phyloP scores from a whole-genome alignment of 1,140 invertebrate species.

The Bicyclus anynana region DNA sequence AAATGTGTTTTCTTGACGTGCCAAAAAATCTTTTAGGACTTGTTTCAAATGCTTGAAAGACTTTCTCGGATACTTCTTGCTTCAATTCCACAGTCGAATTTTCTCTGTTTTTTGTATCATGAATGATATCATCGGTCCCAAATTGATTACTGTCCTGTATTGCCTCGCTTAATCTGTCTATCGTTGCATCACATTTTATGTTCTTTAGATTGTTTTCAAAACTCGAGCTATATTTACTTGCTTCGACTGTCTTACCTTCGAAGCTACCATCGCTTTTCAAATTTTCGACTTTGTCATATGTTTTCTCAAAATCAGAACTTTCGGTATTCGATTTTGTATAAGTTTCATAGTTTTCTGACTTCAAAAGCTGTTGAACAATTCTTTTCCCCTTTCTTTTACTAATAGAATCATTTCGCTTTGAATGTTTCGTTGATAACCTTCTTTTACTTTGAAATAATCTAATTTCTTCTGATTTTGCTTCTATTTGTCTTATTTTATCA shows the following conservation, averaged over 20 bases:
- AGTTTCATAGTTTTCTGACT: conserved; percentile 26
- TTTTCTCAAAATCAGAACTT: background rate
- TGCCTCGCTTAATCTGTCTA: conserved; percentile 8
- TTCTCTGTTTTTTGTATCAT: background rate
- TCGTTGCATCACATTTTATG: conserved; percentile 13
- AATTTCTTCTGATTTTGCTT: conserved; percentile 60
- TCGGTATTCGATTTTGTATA: conserved; percentile 5
- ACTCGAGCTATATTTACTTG: conserved; percentile 6
- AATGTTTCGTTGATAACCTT: conserved; percentile 48
- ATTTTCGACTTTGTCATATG: conserved; percentile 17
- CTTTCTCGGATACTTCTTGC: conserved; percentile 67
- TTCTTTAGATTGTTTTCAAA: conserved; percentile 15
- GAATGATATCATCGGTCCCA: background rate
- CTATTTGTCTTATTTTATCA: conserved; percentile 66
- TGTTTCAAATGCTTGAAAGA: conserved; percentile 71
- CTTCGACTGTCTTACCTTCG: background rate
- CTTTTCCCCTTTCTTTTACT: conserved; percentile 68
- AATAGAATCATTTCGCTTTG: conserved; percentile 66
- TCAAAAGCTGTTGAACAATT: conserved; percentile 64
- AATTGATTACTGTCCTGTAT: background rate
- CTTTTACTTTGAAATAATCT: conserved; percentile 49
- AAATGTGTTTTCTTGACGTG: conserved; percentile 63
- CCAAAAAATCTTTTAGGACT: conserved; percentile 71
- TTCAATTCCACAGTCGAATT: conserved; percentile 35
- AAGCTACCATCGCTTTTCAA: background rate